Base-by-base conservation (phyloP, 2,113 vertebrate genomes). In the Pipa parva region DNA sequence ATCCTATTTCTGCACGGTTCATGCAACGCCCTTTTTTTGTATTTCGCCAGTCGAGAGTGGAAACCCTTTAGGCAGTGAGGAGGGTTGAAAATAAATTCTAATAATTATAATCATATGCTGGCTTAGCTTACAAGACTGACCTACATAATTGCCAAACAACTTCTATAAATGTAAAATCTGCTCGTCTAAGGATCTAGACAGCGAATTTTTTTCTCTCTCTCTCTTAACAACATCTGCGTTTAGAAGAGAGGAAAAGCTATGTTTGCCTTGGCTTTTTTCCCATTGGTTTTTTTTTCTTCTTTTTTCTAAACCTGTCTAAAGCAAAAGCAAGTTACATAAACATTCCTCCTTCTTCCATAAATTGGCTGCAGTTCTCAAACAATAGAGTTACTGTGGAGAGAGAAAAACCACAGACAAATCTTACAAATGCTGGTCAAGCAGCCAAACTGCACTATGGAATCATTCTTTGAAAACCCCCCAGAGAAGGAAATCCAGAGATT, bases 371-470 rank as follows among this genome's bases (percentile, higher is more conserved):
- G 83, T 84, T 79, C 79, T 80, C 74, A 81, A 89, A 91, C 88
- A 91, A 90, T 89, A 80, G 88, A 65, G 85, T 88, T 83, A 90
- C 89, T 91, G 89, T 91, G 85, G 80, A 77, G 78, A 82, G 80
- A 75, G 77, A n/a, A n/a, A 80, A 85, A 87, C 81, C 80, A 74
- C 80, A 83, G 80, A 83, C 87, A 86, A 86, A 85, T 89, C 89
- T 87, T 80, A 61, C 77, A 79, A 87, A 79, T 74, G 77, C 71
- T 78, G 80, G 83, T 83, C 80, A 81, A 80, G 76, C 68, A 73
- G 87, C 86, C 88, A 88, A 83, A 71, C 25, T 80, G 86, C 83
- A 87, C 85, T 84, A 82, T 86, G 82, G 84, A 80, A 64, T 17
- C 79, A 81, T 89, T 89, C 88, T 91, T 89, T 89, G 83, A 88